A percentile compares a stretch with the other conserved stretches of the same genome.
phyloP scores from a whole-genome alignment of 2,888 invertebrate species.

The Reticulitermes lucifugus region DNA sequence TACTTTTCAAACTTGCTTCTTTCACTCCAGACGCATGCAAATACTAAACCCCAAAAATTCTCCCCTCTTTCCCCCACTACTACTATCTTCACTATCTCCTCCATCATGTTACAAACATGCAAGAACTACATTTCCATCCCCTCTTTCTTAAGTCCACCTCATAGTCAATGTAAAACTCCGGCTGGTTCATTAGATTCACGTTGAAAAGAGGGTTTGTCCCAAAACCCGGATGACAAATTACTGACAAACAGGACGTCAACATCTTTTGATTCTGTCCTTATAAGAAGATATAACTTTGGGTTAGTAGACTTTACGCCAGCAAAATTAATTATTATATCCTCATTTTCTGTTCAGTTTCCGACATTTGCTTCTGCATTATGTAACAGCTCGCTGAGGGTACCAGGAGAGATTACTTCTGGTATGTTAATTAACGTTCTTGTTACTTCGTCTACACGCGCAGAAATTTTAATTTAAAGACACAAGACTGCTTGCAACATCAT shows the following conservation, averaged over 20 bases:
- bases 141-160: not conserved
- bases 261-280: not conserved
- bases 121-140: not conserved
- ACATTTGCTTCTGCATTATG: not conserved
- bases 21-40: constrained; percentile 11
- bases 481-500: not conserved
- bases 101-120: not conserved
- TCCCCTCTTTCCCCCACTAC: not conserved
- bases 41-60: not conserved
- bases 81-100: not conserved
- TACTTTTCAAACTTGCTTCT: constrained; percentile 30
- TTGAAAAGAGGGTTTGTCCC: not conserved
- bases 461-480: constrained; percentile 15
- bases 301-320: constrained; percentile 9
- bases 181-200: constrained; percentile 25
- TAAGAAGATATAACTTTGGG: constrained; percentile 26
- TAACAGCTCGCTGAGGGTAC: not conserved
- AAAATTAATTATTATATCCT: constrained; percentile 37
- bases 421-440: constrained; percentile 2
- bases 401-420: not conserved
- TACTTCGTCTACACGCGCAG: not conserved
- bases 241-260: constrained; percentile 31
- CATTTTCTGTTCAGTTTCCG: not conserved
- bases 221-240: constrained; percentile 26
- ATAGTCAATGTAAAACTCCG: constrained; percentile 5